These are phyloP conservation scores for Otus scops DNA, from an alignment of 2,797 vertebrate species.

Conservation along the genomic window DNA sequence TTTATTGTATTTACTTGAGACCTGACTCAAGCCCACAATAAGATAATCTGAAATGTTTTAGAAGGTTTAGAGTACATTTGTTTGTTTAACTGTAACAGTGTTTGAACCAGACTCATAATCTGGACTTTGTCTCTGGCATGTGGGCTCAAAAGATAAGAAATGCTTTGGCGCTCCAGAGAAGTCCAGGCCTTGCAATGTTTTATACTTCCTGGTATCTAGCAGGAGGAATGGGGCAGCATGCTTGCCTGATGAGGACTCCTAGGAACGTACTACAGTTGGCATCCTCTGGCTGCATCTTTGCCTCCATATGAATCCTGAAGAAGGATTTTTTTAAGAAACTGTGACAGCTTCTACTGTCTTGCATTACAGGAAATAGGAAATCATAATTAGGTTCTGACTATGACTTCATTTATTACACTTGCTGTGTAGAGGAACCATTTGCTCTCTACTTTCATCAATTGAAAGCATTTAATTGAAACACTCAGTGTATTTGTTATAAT, in stretches of 20 bases:
- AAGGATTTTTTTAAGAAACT: not conserved
- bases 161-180: not conserved
- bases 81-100: not conserved
- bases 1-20: not conserved
- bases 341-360: not conserved
- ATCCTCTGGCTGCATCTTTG: not conserved
- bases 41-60: not conserved
- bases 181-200: not conserved
- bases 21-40: not conserved
- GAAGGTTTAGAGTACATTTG: not conserved
- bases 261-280: fast-evolving
- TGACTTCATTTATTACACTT: not conserved
- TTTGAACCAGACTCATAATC: not conserved
- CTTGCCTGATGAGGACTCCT: not conserved
- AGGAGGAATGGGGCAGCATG: not conserved
- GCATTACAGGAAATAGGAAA: constrained; percentile 5
- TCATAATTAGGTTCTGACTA: not conserved
- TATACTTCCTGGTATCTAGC: not conserved
- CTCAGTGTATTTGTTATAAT: not conserved
- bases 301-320: not conserved
- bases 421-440: not conserved
- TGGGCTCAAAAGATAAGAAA: not conserved
- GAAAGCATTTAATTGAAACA: not conserved
- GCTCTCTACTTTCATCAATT: not conserved
- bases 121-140: not conserved